These are phyloP conservation scores for Drymodes brunneopygia DNA, from an alignment of 2,113 vertebrate species.

Conservation along the genomic window DNA sequence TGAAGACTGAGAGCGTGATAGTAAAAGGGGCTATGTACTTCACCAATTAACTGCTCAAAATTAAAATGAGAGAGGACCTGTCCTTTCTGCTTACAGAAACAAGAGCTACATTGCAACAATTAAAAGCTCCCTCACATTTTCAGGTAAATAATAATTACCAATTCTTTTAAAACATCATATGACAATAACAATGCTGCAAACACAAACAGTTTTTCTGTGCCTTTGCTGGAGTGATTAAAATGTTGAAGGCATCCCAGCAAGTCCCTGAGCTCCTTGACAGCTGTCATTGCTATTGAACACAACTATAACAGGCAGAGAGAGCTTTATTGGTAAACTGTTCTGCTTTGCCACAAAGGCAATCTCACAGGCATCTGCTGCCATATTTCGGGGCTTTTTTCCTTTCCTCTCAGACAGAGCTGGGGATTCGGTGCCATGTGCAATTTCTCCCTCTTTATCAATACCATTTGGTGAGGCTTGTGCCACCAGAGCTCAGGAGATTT, in stretches of 20 bases:
- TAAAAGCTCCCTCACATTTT: constrained; percentile 19
- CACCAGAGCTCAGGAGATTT: neutral
- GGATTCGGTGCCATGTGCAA: neutral
- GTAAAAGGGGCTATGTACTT: constrained; percentile 22
- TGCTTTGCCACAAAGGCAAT: constrained; percentile 29
- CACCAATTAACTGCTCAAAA: constrained; percentile 53
- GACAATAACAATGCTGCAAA: neutral
- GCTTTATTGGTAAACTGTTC: constrained; percentile 70
- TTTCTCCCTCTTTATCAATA: neutral
- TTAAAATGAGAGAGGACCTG: neutral
- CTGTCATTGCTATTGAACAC: constrained; percentile 73
- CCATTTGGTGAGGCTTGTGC: neutral
- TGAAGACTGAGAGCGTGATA: constrained; percentile 26
- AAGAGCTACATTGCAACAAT: neutral
- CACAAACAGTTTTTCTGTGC: constrained; percentile 30
- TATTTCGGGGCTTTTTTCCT: constrained; percentile 42
- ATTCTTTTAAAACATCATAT: constrained; percentile 21
- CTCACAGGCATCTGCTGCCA: constrained; percentile 67
- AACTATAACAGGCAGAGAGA: constrained; percentile 58
- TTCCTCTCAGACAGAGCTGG: neutral
- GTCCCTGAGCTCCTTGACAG: constrained; percentile 75
- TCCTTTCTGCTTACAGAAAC: constrained; percentile 4
- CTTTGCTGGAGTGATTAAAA: constrained; percentile 72
- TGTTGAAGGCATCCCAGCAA: constrained; percentile 61
- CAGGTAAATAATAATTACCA: constrained; percentile 40